phyloP scores from a whole-genome alignment of 2,888 invertebrate species.

The Heliconius ethilla region DNA sequence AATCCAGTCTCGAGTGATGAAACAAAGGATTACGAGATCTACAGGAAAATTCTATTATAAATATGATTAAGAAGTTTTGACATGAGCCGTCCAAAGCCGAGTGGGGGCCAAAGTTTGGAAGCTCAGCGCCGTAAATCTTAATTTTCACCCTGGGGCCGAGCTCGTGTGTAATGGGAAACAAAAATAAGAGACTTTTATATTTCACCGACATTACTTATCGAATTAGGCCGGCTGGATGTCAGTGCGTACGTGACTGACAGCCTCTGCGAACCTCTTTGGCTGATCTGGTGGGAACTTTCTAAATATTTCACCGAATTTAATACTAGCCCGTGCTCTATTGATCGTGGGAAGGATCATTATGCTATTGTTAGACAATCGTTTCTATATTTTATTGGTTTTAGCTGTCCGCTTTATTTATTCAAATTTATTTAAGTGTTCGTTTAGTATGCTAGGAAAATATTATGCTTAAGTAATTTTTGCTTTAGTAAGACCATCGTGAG shows the following conservation, averaged over 20 bases:
- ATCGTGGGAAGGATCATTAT: constrained; percentile 2
- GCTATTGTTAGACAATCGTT: constrained; percentile 5
- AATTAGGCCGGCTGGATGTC: constrained; percentile 38
- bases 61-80: constrained; percentile 44
- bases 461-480: background rate
- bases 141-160: constrained; percentile 34
- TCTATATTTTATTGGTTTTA: background rate
- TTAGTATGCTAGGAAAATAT: background rate
- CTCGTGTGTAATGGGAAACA: constrained; percentile 40
- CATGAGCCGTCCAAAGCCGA: constrained; percentile 41
- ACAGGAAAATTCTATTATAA: constrained; percentile 41
- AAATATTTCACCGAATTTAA: constrained; percentile 22
- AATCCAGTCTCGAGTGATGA: constrained; percentile 4
- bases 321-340: constrained; percentile 12
- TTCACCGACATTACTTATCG: constrained; percentile 39
- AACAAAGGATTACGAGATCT: constrained; percentile 32
- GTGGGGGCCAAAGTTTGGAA: constrained; percentile 38
- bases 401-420: background rate
- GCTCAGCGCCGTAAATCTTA: constrained; percentile 38
- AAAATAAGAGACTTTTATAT: constrained; percentile 42
- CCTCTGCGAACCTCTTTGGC: constrained; percentile 30
- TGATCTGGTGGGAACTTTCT: constrained; percentile 31
- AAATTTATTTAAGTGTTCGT: background rate
- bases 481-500: background rate
- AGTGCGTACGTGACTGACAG: constrained; percentile 37